A percentile compares a stretch with the other conserved stretches of the same genome.
These are phyloP conservation scores for Diphyllodes magnificus DNA, from an alignment of 2,113 vertebrate genomes.

Conservation along the genomic window DNA sequence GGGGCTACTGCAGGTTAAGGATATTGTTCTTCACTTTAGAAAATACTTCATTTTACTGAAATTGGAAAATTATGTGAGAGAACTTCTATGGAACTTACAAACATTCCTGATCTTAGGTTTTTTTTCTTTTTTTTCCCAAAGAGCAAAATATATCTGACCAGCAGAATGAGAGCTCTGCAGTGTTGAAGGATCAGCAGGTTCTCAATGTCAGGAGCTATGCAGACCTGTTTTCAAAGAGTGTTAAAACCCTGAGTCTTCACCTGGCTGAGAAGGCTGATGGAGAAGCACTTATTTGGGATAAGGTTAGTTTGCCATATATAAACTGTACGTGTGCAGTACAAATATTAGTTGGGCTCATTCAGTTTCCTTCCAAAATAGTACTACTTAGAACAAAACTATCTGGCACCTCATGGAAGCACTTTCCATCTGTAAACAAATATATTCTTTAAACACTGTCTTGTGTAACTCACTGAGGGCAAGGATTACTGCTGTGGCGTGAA, in stretches of 20 bases:
- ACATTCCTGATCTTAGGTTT: not conserved
- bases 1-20: not conserved
- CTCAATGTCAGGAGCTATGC: constrained; percentile 85
- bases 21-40: not conserved
- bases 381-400: not conserved
- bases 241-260: constrained; percentile 84
- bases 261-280: constrained; percentile 87
- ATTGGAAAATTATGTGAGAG: not conserved
- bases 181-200: constrained; percentile 94
- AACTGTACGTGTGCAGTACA: not conserved
- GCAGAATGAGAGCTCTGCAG: constrained; percentile 71
- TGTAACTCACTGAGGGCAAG: not conserved
- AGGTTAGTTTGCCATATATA: constrained; percentile 73
- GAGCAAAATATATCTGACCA: constrained; percentile 60
- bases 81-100: not conserved
- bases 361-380: not conserved
- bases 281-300: constrained; percentile 94
- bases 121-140: not conserved
- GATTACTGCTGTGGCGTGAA: not conserved
- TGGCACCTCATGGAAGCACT: not conserved
- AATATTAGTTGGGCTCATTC: not conserved
- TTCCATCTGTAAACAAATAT: not conserved
- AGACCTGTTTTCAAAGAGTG: constrained; percentile 86
- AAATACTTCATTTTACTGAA: not conserved
- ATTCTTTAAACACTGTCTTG: not conserved